Evolutionary conservation across 2,888 invertebrate species (phyloP), one percentile per base, ranked within the genome.

Genomic region (Ochropacha duplaris): DNA sequence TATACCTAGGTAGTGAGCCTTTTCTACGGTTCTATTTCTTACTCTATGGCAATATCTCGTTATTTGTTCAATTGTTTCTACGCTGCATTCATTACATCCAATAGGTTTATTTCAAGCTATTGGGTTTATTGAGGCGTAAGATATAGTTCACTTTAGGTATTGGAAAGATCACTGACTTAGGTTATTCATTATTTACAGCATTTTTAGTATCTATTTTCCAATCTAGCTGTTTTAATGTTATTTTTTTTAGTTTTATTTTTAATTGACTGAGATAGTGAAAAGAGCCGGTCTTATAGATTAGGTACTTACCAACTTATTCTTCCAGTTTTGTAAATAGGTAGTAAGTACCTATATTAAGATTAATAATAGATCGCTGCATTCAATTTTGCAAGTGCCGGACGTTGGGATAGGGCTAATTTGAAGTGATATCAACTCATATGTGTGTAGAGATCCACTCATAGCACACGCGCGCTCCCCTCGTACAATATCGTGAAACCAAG

Each of bases 361-460:
- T n/a, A 16, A 19, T 19, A 19, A 44, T 44, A 9, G 8, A 9
- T 44, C 44, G 44, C 9, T 19, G 44, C 19, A 44, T 9, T 19
- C 44, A 44, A 44, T 44, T 19, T 44, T 44, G n/a, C 19, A 44
- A 19, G 19, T 44, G 44, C 19, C 44, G 44, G 61, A 54, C 70
- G 70, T 57, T 70, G 65, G 71, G 66, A 77, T 72, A 71, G 69
- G 72, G 61, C 75, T 78, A 69, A 76, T 75, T 69, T 68, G 66
- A 78, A 79, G 76, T 79, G n/a, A n/a, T n/a, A n/a, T n/a, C n/a
- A n/a, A n/a, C n/a, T n/a, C 88, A 88, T 74, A 88, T 78, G 87
- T 81, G 77, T 79, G 72, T 71, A 74, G 76, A 72, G 75, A 79
- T 79, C 78, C 83, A 81, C 72, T 74, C 82, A 79, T 71, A 76